phyloP scores from a whole-genome alignment of 2,113 vertebrate genomes.

The human region GRCh38 chr9:89735001-89735500 shows the following conservation, averaged over 20 bases:
- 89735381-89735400: background rate
- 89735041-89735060: background rate
- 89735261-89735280: background rate
- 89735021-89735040: background rate
- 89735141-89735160: accelerated
- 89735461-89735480: background rate
- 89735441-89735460: background rate
- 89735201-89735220: background rate
- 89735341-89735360: background rate
- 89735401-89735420: background rate
- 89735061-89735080: background rate
- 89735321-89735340: background rate
- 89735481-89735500: background rate
- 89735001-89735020: background rate
- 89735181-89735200: background rate
- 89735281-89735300: background rate
- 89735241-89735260: background rate
- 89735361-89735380: background rate
- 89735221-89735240: background rate
- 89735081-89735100: background rate
- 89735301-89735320: background rate
- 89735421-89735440: background rate
- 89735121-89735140: no score
- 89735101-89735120: background rate
- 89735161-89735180: background rate